Evolutionary conservation across 1,140 invertebrate species (phyloP).

Genomic region (Goniozus legneri): DNA sequence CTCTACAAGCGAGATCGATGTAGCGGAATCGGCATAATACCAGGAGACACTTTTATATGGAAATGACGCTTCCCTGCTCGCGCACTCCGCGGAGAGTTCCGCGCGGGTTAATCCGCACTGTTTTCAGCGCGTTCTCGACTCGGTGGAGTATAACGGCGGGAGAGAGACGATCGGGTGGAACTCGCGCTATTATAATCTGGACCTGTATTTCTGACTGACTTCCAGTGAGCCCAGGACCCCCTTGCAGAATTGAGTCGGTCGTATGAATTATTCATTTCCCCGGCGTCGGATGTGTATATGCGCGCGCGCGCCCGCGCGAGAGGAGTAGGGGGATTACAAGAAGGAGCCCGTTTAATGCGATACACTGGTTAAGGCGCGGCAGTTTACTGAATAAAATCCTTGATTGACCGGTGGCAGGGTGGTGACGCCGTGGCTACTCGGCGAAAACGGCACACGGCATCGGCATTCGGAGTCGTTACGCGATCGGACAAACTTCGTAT

Average conservation of each 20-base stretch:
- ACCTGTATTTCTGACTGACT: slow-evolving; percentile 42
- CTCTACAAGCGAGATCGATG: neutral
- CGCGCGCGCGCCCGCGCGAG: slow-evolving; percentile 7
- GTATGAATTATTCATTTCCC: slow-evolving; percentile 49
- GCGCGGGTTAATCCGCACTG: neutral
- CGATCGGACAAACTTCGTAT: too few species aligned
- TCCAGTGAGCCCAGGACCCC: slow-evolving; percentile 36
- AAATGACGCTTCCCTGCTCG: slow-evolving; percentile 28
- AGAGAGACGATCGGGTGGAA: too few species aligned
- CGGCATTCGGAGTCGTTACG: too few species aligned
- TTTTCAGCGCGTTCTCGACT: neutral
- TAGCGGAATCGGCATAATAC: neutral
- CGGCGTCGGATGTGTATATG: too few species aligned
- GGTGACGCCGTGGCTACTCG: slow-evolving; percentile 26
- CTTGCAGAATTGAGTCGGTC: slow-evolving; percentile 42
- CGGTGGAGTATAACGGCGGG: slow-evolving; percentile 13
- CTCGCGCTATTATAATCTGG: slow-evolving; percentile 40
- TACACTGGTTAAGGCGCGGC: slow-evolving; percentile 43
- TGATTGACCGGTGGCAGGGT: slow-evolving; percentile 44
- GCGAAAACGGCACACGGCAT: slow-evolving; percentile 38
- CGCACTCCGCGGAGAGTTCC: neutral
- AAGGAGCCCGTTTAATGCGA: slow-evolving; percentile 43
- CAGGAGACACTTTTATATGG: slow-evolving; percentile 24
- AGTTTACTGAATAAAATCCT: slow-evolving; percentile 44
- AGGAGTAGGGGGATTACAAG: slow-evolving; percentile 20